A percentile compares a stretch with the other conserved stretches of the same genome.
phyloP scores from a whole-genome alignment of 2,113 vertebrate species.

The Zosterops pallidus region DNA sequence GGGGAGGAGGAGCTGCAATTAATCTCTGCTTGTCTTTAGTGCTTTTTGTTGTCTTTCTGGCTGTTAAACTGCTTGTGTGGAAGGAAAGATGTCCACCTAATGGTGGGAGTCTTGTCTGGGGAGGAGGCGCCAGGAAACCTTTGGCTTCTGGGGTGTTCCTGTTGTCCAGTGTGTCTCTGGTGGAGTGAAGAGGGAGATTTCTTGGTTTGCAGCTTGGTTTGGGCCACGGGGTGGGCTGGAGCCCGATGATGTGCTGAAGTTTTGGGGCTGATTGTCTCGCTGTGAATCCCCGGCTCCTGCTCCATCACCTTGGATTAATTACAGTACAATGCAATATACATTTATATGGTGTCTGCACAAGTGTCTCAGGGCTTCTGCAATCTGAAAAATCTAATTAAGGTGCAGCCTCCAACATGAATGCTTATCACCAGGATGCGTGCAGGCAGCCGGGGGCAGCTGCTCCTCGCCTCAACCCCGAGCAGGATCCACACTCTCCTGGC shows the following conservation, averaged over 20 bases:
- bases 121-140: neutral
- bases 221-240: fast-evolving
- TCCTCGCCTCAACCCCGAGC: slow-evolving; percentile 16
- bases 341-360: slow-evolving; percentile 46
- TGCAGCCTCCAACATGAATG: slow-evolving; percentile 58
- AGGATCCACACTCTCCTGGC: slow-evolving; percentile 24
- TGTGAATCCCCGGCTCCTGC: neutral
- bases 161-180: neutral
- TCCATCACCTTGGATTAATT: slow-evolving; percentile 63
- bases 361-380: slow-evolving; percentile 40
- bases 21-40: neutral
- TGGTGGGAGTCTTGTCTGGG: neutral
- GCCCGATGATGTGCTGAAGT: fast-evolving
- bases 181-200: neutral
- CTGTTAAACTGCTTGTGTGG: neutral
- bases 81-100: neutral
- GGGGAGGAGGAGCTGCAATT: neutral
- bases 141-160: neutral
- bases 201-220: neutral
- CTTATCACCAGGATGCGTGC: slow-evolving; percentile 39
- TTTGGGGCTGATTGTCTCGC: neutral
- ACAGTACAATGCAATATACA: slow-evolving; percentile 55
- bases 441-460: neutral
- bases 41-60: neutral
- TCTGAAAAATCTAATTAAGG: slow-evolving; percentile 66